Evolutionary conservation across 53 echinoderm and acorn worm species (phyloP), one percentile per base, ranked within the genome.

Genomic region (Stichopus horrens): DNA sequence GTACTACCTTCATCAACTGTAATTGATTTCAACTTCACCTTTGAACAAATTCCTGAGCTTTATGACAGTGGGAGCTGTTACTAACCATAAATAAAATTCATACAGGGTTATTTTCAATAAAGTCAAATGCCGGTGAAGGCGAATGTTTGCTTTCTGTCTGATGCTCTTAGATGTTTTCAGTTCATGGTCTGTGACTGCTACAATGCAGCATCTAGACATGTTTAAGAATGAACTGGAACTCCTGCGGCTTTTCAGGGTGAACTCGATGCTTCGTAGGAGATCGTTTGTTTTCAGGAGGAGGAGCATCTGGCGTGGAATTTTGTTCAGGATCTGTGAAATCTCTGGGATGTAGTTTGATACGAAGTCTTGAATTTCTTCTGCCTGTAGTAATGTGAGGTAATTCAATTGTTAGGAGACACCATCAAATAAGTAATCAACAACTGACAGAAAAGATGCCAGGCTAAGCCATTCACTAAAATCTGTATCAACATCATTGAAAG

Each of bases 191-290:
- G 94, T 90, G 21, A 96, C 84, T 21, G 99, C 93, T 10, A 96
- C 87, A 54, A 99, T 96, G 76, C 99, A 99, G 82, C 99, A 99
- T 76, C 90, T 86, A 8, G 99, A 96, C 99, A 99, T 99, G 89
- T 96, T 99, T 77, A 99, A 92, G 89, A 99, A 99, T 54, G 99
- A 96, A 89, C 99, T 99, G 78, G 99, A 96, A 83, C 92, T 96
- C 78, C 91, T 92, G 65, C 92, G 94, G 74, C 91, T 88, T 60
- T 88, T 83, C 9, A 99, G 93, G 5, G 94, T 77, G 53, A 88
- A 99, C 83, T 99, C 99, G 16, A 99, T 99, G 78, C 96, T 92
- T 7, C 99, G 93, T 58, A 99, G 89, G 73, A 99, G 93, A 77
- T 99, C 99, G 83, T 99, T 99, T 14, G 99, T 99, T 89, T 99